Evolutionary conservation across 2,888 invertebrate species (phyloP), one percentile per base, ranked within the genome.

Genomic region (Falcaria lacertinaria): DNA sequence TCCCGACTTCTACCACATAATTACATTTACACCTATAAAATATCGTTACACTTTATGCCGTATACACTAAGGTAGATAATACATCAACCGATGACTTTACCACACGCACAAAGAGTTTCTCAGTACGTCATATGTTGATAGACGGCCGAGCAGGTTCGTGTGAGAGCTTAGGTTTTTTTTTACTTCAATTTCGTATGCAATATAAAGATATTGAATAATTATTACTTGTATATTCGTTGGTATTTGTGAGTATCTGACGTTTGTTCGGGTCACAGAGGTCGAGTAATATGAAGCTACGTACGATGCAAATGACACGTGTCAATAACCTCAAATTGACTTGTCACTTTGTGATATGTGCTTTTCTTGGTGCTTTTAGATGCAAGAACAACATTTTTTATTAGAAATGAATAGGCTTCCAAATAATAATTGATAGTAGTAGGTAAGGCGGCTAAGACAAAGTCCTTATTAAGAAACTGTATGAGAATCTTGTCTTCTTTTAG

Each of bases 121-220:
- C 64, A 66, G 72, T 73, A 74, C 84, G 83, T 86, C 86, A 85
- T 83, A 78, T 74, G 79, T 76, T 86, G 88, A 88, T 87, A 85
- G 88, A 88, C 86, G 81, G 83, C 75, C 56, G 66, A 71, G 74
- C 74, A 66, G 74, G 67, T 69, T 70, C 62, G 69, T 71, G 79
- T 76, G 79, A 78, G 82, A 73, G 72, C 57, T 61, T 52, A 56
- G 49, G 47, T 62, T 63, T 67, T 69, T 80, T 80, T 80, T 74
- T 69, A 66, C 62, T 66, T 69, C 65, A 74, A 69, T 73, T 67
- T 79, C 74, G 64, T 80, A 82, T 71, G 85, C 77, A 80, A 81
- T 80, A 80, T 82, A 71, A 81, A 81, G 75, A 82, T 86, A 87
- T 87, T 87, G 85, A 85, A 74, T 70, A 76, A 80, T 80, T 79